Conservation (phyloP, 2,888 invertebrate genomes). For the Philaethria dido region DNA sequence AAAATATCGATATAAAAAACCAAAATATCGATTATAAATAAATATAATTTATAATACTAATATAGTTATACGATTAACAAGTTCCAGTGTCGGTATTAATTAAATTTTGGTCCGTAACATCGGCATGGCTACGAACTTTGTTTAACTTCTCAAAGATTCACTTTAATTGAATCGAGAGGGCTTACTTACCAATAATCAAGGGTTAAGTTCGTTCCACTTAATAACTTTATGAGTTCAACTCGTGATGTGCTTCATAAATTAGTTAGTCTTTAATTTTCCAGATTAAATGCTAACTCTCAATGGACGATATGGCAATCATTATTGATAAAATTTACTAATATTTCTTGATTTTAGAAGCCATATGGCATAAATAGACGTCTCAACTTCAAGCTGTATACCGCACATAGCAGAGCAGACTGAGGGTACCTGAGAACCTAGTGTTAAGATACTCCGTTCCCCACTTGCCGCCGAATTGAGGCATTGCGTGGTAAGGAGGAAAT, state of each 20-base stretch:
- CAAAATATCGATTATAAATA: neutral
- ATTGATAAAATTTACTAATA: neutral
- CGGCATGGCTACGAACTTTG: conserved; percentile 34
- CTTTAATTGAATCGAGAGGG: conserved; percentile 68
- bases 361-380: too few relatives aligned
- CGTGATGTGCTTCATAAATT: conserved; percentile 37
- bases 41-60: conserved; percentile 8
- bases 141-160: conserved; percentile 58
- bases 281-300: conserved; percentile 1
- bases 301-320: neutral
- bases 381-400: too few relatives aligned
- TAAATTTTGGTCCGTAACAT: conserved; percentile 39
- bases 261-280: conserved; percentile 47
- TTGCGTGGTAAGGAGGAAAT: too few relatives aligned
- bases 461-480: too few relatives aligned
- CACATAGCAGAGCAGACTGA: too few relatives aligned
- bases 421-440: too few relatives aligned
- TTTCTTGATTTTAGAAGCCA: too few relatives aligned
- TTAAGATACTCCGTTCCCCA: too few relatives aligned
- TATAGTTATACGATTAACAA: conserved; percentile 29
- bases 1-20: neutral
- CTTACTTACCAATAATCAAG: conserved; percentile 74
- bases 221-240: conserved; percentile 55
- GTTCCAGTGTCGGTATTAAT: conserved; percentile 36
- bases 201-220: conserved; percentile 68